A percentile compares a stretch with the other conserved stretches of the same genome.
phyloP scores from a whole-genome alignment of 2,113 vertebrate genomes.

The Gambusia holbrooki region DNA sequence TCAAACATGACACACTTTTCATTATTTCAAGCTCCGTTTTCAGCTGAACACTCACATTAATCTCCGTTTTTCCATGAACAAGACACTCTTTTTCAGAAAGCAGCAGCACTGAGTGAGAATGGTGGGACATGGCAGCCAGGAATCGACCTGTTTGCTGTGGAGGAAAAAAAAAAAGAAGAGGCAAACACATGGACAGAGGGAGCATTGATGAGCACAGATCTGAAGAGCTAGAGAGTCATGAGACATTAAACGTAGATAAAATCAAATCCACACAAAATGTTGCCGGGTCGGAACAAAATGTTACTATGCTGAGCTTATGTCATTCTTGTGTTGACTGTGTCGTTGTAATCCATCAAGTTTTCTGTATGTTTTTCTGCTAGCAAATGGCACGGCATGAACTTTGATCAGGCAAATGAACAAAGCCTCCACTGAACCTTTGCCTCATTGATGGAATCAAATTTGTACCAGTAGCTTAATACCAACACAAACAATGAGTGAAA shows the following conservation, averaged over 20 bases:
- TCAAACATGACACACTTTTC: not conserved
- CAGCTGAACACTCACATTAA: not conserved
- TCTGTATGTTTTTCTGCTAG: not conserved
- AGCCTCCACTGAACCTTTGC: slow-evolving; percentile 18
- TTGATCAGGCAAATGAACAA: slow-evolving; percentile 28
- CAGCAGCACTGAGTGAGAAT: not conserved
- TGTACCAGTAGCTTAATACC: slow-evolving; percentile 18
- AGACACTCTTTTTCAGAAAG: not conserved
- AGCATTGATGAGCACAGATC: not conserved
- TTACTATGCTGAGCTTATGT: not conserved
- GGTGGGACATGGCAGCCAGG: not conserved
- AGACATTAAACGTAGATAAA: slow-evolving; percentile 17
- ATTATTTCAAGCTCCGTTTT: not conserved
- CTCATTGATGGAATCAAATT: slow-evolving; percentile 36
- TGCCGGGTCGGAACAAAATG: not conserved
- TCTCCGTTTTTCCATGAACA: not conserved
- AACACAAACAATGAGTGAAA: slow-evolving; percentile 17
- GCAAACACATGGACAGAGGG: not conserved
- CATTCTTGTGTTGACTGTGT: not conserved
- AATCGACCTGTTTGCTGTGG: slow-evolving; percentile 12
- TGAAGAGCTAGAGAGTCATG: slow-evolving; percentile 20
- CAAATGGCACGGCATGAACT: slow-evolving; percentile 25
- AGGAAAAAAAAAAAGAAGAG: not conserved
- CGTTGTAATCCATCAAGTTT: slow-evolving; percentile 22
- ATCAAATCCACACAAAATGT: slow-evolving; percentile 10